Evolutionary conservation across 2,888 invertebrate species (phyloP).

Genomic region (Oxystoma pomonae): DNA sequence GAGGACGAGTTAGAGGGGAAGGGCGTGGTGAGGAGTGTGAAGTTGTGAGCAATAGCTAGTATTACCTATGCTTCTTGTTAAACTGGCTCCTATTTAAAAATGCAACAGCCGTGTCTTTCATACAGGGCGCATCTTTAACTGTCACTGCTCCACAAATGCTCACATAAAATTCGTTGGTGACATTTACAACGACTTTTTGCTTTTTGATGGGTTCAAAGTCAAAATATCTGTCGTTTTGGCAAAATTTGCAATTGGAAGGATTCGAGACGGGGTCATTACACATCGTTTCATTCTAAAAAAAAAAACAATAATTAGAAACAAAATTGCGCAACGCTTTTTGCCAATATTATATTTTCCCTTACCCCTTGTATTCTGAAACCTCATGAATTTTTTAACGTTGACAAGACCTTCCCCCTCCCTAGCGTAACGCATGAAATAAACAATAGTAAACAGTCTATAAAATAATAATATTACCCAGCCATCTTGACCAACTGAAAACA

Average conservation of each 20-base stretch:
- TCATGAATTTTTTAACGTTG: no score
- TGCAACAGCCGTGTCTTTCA: slow-evolving; percentile 11
- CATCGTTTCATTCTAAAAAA: slow-evolving; percentile 5
- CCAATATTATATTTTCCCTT: no score
- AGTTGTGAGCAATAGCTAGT: background rate
- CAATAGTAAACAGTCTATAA: no score
- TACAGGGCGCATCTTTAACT: slow-evolving; percentile 15
- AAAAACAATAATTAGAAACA: no score
- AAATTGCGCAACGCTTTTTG: no score
- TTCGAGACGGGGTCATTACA: background rate
- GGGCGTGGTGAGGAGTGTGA: background rate
- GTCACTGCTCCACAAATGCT: slow-evolving; percentile 17
- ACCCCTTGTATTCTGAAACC: no score
- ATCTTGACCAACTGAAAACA: no score
- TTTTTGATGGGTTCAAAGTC: slow-evolving; percentile 8
- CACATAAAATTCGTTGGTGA: slow-evolving; percentile 12
- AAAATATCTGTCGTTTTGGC: background rate
- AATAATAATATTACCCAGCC: no score
- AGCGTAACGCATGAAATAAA: no score
- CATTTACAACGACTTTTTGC: slow-evolving; percentile 1
- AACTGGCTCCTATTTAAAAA: slow-evolving; percentile 11
- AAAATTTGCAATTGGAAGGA: background rate
- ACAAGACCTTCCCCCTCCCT: no score
- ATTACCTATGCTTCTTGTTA: slow-evolving; percentile 18
- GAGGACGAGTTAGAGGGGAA: no score